Percentiles rank a stretch among this genome's conserved stretches.
Evolutionary conservation across 2,797 vertebrate species (phyloP).

Genomic region (Hylomyscus alleni): DNA sequence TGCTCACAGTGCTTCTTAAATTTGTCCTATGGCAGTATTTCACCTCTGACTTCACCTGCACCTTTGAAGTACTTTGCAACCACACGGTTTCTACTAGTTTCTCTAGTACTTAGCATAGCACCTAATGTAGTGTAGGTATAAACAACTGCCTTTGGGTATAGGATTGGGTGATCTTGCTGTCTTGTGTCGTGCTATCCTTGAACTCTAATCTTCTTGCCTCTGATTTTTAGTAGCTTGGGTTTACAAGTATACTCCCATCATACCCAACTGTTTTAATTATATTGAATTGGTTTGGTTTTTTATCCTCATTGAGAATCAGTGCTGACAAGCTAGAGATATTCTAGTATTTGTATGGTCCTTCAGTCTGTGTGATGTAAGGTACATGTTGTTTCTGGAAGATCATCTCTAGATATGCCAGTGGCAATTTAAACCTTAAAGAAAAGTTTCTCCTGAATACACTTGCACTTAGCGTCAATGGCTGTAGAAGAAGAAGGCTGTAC

Average conservation of each 20-base stretch:
- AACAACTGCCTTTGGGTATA: background rate
- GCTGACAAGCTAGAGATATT: background rate
- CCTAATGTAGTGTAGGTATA: background rate
- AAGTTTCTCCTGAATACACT: slow-evolving; percentile 38
- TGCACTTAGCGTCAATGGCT: slow-evolving; percentile 55
- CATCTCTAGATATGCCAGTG: background rate
- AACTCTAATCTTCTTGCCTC: too few relatives aligned
- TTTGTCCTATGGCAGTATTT: background rate
- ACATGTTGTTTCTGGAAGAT: background rate
- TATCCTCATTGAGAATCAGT: background rate
- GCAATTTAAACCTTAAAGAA: slow-evolving; percentile 62
- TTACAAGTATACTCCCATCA: background rate
- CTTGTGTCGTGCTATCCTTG: background rate
- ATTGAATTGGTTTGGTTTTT: background rate
- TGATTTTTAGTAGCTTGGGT: background rate
- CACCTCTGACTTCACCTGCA: background rate
- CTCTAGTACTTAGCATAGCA: background rate
- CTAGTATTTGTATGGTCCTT: background rate
- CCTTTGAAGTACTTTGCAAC: background rate
- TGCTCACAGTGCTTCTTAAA: background rate
- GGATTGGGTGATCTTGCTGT: background rate
- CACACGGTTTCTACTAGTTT: background rate
- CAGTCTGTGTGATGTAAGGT: background rate
- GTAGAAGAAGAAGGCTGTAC: slow-evolving; percentile 66
- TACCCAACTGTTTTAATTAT: background rate